Base-by-base conservation (phyloP, 1,140 invertebrate species). In the Lethrus apterus region DNA sequence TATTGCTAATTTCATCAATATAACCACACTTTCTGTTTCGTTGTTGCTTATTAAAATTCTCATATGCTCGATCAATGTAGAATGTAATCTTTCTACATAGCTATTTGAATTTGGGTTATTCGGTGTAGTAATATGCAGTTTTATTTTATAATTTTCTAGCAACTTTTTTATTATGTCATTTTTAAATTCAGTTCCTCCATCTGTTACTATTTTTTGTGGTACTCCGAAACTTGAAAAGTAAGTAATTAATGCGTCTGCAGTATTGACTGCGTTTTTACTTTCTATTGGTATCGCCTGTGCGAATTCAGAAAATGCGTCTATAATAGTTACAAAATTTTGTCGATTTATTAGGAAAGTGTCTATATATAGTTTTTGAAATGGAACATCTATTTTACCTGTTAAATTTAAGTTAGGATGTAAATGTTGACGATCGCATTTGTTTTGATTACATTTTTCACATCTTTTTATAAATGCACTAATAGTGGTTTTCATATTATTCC, bases 41-140 rank as follows among this genome's bases (percentile, higher is more conserved):
- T 18, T 36, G 14, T 18, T 4, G 8, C 46, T 56, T 52, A n/a
- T n/a, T 17, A 46, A 36, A 1, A 46, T 20, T 38, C 45, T 29
- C 2, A 33, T 5, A 46, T 46, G 45, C 30, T 46, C 34, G 14
- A 46, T 2, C 15, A 40, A 7, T 3, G 45, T 46, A 8, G 45
- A 46, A 19, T 46, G 45, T 3, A 46, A 40, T 18, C 45, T 9
- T 30, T 46, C 34, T 9, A 46, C 20, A 11, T 10, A 8, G 1
- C 21, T 4, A 33, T 38, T 46, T 13, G 34, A 46, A 35, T 46
- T 18, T 18, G 35, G 45, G 30, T 46, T 13, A n/a, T n/a, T n/a
- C n/a, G n/a, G n/a, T n/a, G n/a, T n/a, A n/a, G n/a, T n/a, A n/a
- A n/a, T n/a, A n/a, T 34, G 43, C 3, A 45, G 3, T 7, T 34